Base-by-base conservation (phyloP, 2,113 vertebrate genomes). In the Vidua chalybeata region DNA sequence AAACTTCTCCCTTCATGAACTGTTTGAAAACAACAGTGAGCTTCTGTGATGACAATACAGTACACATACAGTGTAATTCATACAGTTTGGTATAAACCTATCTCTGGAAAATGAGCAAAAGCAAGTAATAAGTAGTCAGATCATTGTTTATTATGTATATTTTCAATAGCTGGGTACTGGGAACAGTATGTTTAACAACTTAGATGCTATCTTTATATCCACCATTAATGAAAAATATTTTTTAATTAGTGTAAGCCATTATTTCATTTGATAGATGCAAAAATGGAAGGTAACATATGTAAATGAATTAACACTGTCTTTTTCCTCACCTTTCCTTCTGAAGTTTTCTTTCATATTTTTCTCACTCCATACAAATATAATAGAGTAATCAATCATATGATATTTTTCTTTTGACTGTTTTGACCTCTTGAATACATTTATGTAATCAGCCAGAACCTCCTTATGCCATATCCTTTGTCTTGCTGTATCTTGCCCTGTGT, bases 351-450 rank as follows among this genome's bases (percentile, higher is more conserved):
- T 90, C 73, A 61, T 56, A 35, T 96, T 82, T 82, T 92, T 88
- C 11, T 49, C 15, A 91, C 33, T 89, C 14, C 30, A 74, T 61
- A 85, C 9, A 54, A 83, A 79, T 59, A 81, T 83, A 97, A 96
- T 77, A 92, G 77, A 93, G 80, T 73, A 94, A 96, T 97, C 97
- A 97, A 96, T 97, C 93, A 90, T 93, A 59, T 17, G 45, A 43
- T 82, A 93, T 74, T 96, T 76, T 27, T 43, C 5, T 28, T 61
- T 63, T 93, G 94, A 90, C 84, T 95, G 59, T 22, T 81, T 84
- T 26, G 27, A 56, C 23, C 30, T 94, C 46, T 92, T 88, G 54
- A 85, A 91, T 96, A 59, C 55, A 73, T 87, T 94, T 96, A 68
- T 87, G 84, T 79, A 24, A 69, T 76, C 41, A 85, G 13, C 13